Conservation (phyloP, 35 echinoderm and acorn worm genomes). For the Apostichopus japonicus region DNA sequence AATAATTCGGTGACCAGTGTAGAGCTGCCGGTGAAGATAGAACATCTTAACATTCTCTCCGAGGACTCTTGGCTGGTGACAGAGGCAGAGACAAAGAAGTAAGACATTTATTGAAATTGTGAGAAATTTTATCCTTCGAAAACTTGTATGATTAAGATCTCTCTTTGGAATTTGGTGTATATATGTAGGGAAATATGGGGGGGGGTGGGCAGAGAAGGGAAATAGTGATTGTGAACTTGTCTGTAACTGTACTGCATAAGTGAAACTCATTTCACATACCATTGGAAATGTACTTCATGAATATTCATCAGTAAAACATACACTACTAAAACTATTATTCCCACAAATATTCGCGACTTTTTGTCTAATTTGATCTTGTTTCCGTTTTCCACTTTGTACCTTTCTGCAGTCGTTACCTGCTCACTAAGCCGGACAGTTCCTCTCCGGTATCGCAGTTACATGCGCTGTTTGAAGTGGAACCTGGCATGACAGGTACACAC, state of each 20-base stretch:
- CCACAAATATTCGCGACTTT: not conserved
- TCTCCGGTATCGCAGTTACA: constrained; percentile 75
- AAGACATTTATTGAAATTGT: not conserved
- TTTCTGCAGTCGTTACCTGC: constrained; percentile 62
- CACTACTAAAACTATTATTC: not conserved
- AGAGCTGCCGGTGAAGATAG: constrained; percentile 78
- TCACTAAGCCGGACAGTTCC: constrained; percentile 59
- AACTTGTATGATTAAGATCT: too few species aligned
- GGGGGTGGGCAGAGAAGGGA: too few species aligned
- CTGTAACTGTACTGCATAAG: too few species aligned
- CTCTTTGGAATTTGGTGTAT: not conserved
- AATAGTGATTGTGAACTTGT: too few species aligned
- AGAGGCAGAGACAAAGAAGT: constrained; percentile 81
- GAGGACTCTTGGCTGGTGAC: constrained; percentile 86
- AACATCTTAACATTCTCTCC: constrained; percentile 74
- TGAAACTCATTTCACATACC: too few species aligned
- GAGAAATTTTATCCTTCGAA: not conserved
- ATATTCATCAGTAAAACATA: too few species aligned
- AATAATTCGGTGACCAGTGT: constrained; percentile 75
- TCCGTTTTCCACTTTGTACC: not conserved
- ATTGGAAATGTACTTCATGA: too few species aligned
- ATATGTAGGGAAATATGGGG: too few species aligned
- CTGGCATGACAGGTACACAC: constrained; percentile 43
- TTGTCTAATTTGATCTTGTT: not conserved
- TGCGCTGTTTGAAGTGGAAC: constrained; percentile 62